Evolutionary conservation across 2,113 vertebrate genomes (phyloP), one percentile per base, ranked within the genome.

Genomic region (Ardeotis arabs): DNA sequence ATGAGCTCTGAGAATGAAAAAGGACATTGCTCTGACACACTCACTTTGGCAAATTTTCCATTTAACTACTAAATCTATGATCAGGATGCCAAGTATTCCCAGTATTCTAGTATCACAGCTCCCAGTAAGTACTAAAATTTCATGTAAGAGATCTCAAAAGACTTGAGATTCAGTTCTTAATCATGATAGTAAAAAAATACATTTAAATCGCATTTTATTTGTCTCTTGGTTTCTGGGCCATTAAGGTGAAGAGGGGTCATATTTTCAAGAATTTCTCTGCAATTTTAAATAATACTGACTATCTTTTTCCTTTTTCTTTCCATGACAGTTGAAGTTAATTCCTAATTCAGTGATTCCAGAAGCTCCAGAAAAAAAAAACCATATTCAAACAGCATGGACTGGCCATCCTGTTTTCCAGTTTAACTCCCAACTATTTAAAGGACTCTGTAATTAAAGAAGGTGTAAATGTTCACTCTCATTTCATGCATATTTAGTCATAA

Each of bases 401-500:
- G n/a, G 21, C 21, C 80, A 70, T 63, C 47, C 37, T 63, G 8
- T 83, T 94, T 92, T 87, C 56, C 33, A 67, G 3, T 74, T 91
- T 94, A 90, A 80, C 18, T 80, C 55, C 44, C 14, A 64, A 6
- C 23, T 86, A 86, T 58, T 73, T 70, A 91, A 91, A 50, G 31
- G 28, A 64, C 70, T 14, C 37, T 73, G 35, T 62, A 87, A 70
- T 63, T 91, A 94, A 89, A 52, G 8, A 27, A 62, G 12, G 22
- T 85, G 17, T 69, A 91, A 83, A 79, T 69, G 6, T 66, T 85
- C 49, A 44, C 35, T 70, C 58, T 82, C 21, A 47, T 89, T 88
- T 95, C 20, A 69, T 41, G 41, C 31, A 45, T n/a, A 88, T 89
- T 93, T 60, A 95, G n/a, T 64, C 63, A 94, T 37, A 91, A 89